Base-by-base conservation (phyloP, 2,888 invertebrate species). In the Altica lythri region DNA sequence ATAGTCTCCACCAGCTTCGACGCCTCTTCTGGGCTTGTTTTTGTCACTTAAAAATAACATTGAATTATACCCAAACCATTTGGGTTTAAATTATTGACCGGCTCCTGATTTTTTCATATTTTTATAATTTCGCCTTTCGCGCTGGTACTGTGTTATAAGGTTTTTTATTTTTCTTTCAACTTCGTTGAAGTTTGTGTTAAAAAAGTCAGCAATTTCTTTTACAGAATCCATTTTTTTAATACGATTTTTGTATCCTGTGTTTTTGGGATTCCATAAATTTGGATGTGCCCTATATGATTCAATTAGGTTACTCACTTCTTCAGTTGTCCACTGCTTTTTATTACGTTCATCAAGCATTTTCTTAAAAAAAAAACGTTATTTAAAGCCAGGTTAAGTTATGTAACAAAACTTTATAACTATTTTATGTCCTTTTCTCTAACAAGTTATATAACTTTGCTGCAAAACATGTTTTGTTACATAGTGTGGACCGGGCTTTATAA, bases 201-300 rank as follows among this genome's bases (percentile, higher is more conserved):
- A 47, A 16, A 49, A 12, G 30, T 17, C 10, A 40, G 42, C 27
- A 49, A 49, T 49, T 40, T 38, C 49, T 19, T 49, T 49, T 29
- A 22, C 30, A 32, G 49, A 40, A 49, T 42, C 42, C 6, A 37
- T 29, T 49, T 49, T 49, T 19, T 49, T 49, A 10, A 42, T 42
- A 13, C 42, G 17, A 22, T 37, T 47, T 47, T 47, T 38, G 16
- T 38, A 38, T 14, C 12, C 19, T 17, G n/a, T 17, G 12, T 30
- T 12, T n/a, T 30, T 12, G 30, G 30, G 30, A 30, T 30, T 12
- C 30, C 30, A 30, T 12, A 30, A 30, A 30, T 30, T 30, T 30
- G 10, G n/a, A 12, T 30, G 30, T 30, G n/a, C 30, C 12, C 30
- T 30, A 12, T 10, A 30, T 9, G 30, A 9, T 10, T 30, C 30